Evolutionary conservation across 2,888 invertebrate genomes (phyloP), one percentile per base, ranked within the genome.

Genomic region (Conistra vaccinii): DNA sequence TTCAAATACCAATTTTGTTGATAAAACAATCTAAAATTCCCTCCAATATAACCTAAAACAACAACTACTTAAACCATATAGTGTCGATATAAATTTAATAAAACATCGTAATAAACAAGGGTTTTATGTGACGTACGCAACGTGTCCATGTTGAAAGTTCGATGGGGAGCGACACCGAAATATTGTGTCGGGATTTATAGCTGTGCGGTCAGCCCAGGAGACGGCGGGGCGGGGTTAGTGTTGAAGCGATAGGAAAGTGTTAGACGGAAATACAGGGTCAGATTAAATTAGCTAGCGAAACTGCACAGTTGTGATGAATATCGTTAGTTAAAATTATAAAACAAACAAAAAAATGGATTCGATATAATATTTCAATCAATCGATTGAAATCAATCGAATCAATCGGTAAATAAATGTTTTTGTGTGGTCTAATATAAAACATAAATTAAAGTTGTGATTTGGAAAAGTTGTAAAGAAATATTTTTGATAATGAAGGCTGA

Each of bases 121-220:
- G 77, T 78, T 84, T 83, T 83, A 86, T 80, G 85, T 85, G 76
- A 81, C 77, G 74, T 74, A 81, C 76, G 73, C 80, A 85, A 76
- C 79, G 78, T 84, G 83, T 84, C 69, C 65, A 68, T 75, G 76
- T 84, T 78, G 87, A 62, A 85, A 87, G 86, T 85, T 83, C 78
- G 82, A 84, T 83, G 79, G 84, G 79, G 87, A 76, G 84, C 79
- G 89, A 89, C 90, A 88, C 87, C 93, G 90, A 94, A 94, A 95
- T 94, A 94, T 94, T 93, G 93, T 93, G 91, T 91, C 90, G 89
- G 87, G 93, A 94, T 95, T 94, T 94, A 95, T 94, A 87, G 93
- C 88, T 85, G 81, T 91, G 92, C 91, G 93, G 92, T 93, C 91
- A 90, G 88, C 85, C 89, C 81, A 88, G 81, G 91, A 89, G 90